A percentile compares a stretch with the other conserved stretches of the same genome.
Evolutionary conservation across 2,888 invertebrate genomes (phyloP).

Genomic region (Agonopterix alstromeriana): DNA sequence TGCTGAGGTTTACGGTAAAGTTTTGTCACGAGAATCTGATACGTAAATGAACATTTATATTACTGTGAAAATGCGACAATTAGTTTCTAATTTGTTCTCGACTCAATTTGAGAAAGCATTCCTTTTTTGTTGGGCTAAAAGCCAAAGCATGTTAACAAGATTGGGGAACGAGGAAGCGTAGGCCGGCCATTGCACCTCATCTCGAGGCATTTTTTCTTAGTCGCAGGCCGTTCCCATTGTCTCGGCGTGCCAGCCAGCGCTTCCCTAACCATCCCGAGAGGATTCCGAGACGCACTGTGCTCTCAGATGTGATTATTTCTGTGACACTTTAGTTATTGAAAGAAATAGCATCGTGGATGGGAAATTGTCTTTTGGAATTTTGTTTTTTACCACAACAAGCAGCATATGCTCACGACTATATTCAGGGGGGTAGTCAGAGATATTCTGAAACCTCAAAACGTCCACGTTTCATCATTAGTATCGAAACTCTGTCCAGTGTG

Average conservation of each 20-base stretch:
- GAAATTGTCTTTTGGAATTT: too few relatives aligned
- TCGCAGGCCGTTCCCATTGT: conserved; percentile 25
- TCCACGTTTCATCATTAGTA: too few relatives aligned
- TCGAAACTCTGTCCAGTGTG: too few relatives aligned
- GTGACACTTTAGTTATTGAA: conserved; percentile 33
- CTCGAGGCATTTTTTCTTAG: conserved; percentile 27
- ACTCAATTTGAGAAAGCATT: conserved; percentile 9
- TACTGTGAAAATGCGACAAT: too few relatives aligned
- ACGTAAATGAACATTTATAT: too few relatives aligned
- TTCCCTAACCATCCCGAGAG: conserved; percentile 26
- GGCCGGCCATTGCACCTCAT: conserved; percentile 16
- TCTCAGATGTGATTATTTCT: conserved; percentile 40
- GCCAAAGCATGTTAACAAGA: conserved; percentile 17
- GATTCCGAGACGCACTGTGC: conserved; percentile 18
- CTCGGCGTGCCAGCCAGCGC: conserved; percentile 19
- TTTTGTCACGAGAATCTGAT: too few relatives aligned
- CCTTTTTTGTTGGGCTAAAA: conserved; percentile 16
- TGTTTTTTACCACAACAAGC: too few relatives aligned
- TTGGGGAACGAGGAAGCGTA: conserved; percentile 17
- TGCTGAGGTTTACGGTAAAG: too few relatives aligned
- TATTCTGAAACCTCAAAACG: too few relatives aligned
- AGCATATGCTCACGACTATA: too few relatives aligned
- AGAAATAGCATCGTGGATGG: conserved; percentile 6
- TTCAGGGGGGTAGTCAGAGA: too few relatives aligned
- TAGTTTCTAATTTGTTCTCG: conserved; percentile 14